Base-by-base conservation (phyloP, 2,113 vertebrate species). In the Cyanistes caeruleus region DNA sequence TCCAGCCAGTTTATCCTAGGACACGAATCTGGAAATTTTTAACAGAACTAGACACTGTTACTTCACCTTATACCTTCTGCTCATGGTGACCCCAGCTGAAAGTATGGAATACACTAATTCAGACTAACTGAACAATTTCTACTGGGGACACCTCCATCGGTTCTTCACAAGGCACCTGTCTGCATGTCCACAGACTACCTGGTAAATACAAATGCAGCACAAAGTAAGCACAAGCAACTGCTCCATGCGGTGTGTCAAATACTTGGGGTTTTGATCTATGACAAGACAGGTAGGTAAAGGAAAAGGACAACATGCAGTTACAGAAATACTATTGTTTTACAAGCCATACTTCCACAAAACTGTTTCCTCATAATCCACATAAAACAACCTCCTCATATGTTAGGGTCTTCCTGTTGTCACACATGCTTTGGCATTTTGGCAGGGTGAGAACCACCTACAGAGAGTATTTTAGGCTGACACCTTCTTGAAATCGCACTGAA, bases 21-120 rank as follows among this genome's bases (percentile, higher is more conserved):
- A 93, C 76, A 90, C 48, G 79, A 92, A 90, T 75, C 48, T 64
- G 48, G 89, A 96, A 63, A 25, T 55, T 79, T 86, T 93, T 90
- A 92, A 86, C 84, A 80, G 70, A 93, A 88, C 62, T 72, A 58
- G 68, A 93, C 8, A 16, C 53, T 62, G 20, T 13, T 39, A 3
- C 52, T 95, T 85, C 84, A 83, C 65, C 60, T 87, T 77, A 33
- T 12, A 31, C 9, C 44, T 91, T 37, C 68, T 51, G 75, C 52
- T 63, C 13, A 62, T 2, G 9, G 58, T 72, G 78, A 92, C 33
- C 73, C 25, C 43, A 43, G 35, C 35, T 21, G 24, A 83, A 90
- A 90, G 80, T 27, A 77, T 13, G 25, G 89, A 82, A 74, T 37
- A 30, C 5, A 56, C 93, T 68, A 87, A 89, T 51, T 39, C 5